Evolutionary conservation across 2,113 vertebrate genomes (phyloP).

Genomic region (Helogale parvula): DNA sequence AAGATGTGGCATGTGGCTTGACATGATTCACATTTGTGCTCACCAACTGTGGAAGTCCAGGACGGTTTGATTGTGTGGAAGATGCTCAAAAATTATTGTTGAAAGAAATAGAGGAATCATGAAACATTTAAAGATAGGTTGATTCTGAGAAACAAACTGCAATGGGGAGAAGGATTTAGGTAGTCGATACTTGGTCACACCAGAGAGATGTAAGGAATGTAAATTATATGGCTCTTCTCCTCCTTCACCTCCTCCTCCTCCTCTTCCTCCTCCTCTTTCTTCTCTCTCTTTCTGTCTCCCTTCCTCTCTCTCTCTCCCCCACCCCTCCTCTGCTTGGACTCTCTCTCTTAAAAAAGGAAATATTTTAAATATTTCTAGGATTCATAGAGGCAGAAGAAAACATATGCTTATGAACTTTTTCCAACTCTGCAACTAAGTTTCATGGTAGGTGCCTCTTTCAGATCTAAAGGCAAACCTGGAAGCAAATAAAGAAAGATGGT

Average conservation of each 20-base stretch:
- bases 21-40: background rate
- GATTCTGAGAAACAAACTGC: background rate
- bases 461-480: background rate
- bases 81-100: background rate
- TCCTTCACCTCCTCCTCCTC: no score
- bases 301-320: no score
- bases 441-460: background rate
- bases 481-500: background rate
- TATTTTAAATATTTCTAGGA: background rate
- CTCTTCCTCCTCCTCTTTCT: no score
- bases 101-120: background rate
- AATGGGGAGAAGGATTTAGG: background rate
- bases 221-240: background rate
- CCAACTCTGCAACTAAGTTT: background rate
- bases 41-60: background rate
- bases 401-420: background rate
- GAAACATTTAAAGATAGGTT: background rate
- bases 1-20: background rate
- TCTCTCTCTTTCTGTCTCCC: no score
- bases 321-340: no score
- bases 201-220: background rate
- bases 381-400: background rate
- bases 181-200: background rate
- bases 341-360: background rate
- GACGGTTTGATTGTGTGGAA: background rate